Percentiles rank a stretch among this genome's conserved stretches.
phyloP scores from a whole-genome alignment of 2,113 vertebrate species.

The Chaetorhynchus papuensis region DNA sequence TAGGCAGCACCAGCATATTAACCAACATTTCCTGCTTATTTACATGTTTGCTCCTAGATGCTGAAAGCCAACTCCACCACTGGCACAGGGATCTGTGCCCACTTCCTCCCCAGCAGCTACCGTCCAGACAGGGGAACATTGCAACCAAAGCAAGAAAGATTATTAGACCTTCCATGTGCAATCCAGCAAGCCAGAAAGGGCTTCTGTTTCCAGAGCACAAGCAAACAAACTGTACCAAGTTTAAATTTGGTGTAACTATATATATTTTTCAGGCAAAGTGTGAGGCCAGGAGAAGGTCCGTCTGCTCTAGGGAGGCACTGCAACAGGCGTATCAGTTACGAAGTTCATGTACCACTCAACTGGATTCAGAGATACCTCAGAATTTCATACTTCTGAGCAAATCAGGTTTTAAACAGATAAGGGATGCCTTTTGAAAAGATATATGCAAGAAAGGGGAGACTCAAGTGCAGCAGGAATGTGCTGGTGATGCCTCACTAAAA shows the following conservation, averaged over 20 bases:
- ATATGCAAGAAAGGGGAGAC: not conserved
- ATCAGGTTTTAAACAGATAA: not conserved
- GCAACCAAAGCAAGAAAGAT: not conserved
- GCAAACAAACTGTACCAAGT: not conserved
- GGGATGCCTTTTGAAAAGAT: not conserved
- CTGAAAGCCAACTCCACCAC: not conserved
- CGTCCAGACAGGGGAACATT: not conserved
- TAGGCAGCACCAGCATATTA: not conserved
- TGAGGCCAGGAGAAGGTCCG: not conserved
- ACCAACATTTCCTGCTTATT: constrained; percentile 22
- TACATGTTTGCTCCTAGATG: constrained; percentile 3
- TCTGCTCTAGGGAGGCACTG: not conserved
- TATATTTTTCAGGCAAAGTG: not conserved
- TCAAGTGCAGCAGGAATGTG: not conserved
- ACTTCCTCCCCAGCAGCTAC: not conserved
- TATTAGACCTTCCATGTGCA: not conserved
- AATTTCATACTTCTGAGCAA: not conserved
- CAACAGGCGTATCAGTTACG: accelerated
- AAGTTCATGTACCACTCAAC: not conserved
- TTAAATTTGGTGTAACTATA: not conserved
- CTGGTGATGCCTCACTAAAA: not conserved
- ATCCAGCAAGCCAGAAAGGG: not conserved
- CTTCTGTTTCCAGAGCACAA: not conserved
- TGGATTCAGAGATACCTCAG: not conserved
- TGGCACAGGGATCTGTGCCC: not conserved